Evolutionary conservation across 23 tunicate species (phyloP).

Genomic region (Trididemnum nubilum): DNA sequence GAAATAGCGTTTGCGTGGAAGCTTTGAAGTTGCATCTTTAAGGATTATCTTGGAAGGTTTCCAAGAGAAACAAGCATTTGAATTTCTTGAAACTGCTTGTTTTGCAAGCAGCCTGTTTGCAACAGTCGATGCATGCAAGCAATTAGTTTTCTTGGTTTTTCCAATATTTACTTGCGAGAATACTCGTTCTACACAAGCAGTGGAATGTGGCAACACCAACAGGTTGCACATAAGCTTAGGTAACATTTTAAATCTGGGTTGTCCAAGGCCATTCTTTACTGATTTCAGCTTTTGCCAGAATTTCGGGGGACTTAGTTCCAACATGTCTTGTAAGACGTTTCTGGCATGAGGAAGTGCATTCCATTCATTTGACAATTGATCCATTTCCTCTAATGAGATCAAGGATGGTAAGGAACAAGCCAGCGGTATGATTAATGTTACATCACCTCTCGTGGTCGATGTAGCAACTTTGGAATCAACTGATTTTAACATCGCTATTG

Average conservation of each 20-base stretch:
- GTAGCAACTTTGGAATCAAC: constrained; percentile 22
- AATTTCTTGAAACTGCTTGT: constrained; percentile 25
- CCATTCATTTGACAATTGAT: constrained; percentile 10
- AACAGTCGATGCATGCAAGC: constrained; percentile 10
- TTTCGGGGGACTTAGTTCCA: constrained; percentile 16
- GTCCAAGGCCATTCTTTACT: constrained; percentile 12
- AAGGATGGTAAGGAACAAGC: constrained; percentile 17
- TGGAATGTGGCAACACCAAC: constrained; percentile 23
- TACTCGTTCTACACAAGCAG: constrained; percentile 24
- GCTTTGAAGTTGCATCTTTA: constrained; percentile 5
- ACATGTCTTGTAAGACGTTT: constrained; percentile 5
- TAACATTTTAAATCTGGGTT: not conserved
- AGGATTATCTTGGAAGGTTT: constrained; percentile 8
- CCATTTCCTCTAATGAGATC: constrained; percentile 22
- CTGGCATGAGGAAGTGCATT: not conserved
- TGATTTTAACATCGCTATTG: not conserved
- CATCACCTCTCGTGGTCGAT: not conserved
- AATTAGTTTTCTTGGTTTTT: constrained; percentile 14
- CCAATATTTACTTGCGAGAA: constrained; percentile 17
- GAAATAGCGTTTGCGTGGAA: constrained; percentile 9
- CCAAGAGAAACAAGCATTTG: constrained; percentile 6
- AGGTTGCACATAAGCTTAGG: constrained; percentile 1
- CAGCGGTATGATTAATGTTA: constrained; percentile 14
- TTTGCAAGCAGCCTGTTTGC: constrained; percentile 17
- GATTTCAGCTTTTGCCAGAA: constrained; percentile 18